Conservation (phyloP, 2,113 vertebrate genomes). For the Rhegmatorhina hoffmannsi region DNA sequence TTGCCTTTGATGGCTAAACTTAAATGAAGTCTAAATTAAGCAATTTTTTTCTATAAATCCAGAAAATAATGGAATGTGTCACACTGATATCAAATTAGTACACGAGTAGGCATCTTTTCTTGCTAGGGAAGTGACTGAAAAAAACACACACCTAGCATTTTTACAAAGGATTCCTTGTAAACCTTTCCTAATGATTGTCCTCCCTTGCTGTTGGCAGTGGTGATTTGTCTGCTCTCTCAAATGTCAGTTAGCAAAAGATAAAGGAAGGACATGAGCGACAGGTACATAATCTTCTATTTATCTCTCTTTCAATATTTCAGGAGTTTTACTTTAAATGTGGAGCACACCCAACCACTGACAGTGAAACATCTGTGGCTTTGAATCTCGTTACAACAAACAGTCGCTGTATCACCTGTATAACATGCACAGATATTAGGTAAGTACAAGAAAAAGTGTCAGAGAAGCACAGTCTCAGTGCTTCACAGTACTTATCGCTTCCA, state of each 20-base stretch:
- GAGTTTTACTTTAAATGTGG: constrained; percentile 90
- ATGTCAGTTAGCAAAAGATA: constrained; percentile 24
- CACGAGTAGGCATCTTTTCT: not conserved
- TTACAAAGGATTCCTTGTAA: not conserved
- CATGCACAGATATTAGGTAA: constrained; percentile 84
- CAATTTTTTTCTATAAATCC: not conserved
- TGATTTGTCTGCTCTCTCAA: constrained; percentile 34
- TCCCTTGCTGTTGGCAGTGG: not conserved
- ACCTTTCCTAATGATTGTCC: not conserved
- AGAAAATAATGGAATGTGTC: not conserved
- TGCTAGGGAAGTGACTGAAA: not conserved
- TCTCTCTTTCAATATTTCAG: constrained; percentile 73
- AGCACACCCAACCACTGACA: constrained; percentile 82
- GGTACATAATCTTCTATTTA: constrained; percentile 50
- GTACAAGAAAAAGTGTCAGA: constrained; percentile 5
- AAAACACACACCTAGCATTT: not conserved
- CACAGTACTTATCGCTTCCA: not conserved
- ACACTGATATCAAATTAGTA: not conserved
- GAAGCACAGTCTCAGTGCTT: not conserved
- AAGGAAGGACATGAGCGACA: not conserved
- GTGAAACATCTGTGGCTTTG: constrained; percentile 84
- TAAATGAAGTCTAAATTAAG: not conserved
- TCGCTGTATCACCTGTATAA: constrained; percentile 80
- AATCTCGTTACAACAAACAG: constrained; percentile 82
- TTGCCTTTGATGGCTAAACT: not conserved